phyloP scores from a whole-genome alignment of 2,888 invertebrate genomes.

The Scaptomyza reducta region DNA sequence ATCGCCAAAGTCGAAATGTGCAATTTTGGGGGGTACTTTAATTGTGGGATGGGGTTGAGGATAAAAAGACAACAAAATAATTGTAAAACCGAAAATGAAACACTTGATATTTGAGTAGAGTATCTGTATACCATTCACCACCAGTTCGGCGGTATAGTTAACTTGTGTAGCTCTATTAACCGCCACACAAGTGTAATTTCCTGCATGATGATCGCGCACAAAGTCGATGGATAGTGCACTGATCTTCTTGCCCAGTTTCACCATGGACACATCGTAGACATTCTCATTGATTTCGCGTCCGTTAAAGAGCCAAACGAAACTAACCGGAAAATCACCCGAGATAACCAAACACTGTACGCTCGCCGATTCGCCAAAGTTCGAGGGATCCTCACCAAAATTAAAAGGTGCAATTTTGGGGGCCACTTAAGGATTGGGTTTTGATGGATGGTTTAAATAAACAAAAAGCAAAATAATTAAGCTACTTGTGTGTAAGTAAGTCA shows the following conservation, averaged over 20 bases:
- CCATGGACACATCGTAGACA: slow-evolving; percentile 85
- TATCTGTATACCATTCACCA: slow-evolving; percentile 86
- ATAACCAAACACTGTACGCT: slow-evolving; percentile 87
- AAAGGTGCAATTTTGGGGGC: slow-evolving; percentile 90
- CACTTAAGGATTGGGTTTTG: slow-evolving; percentile 84
- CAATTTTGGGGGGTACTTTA: slow-evolving; percentile 90
- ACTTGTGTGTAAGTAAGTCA: slow-evolving; percentile 6
- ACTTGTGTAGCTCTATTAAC: slow-evolving; percentile 87
- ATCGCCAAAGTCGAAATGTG: slow-evolving; percentile 89
- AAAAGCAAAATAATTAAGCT: slow-evolving; percentile 24
- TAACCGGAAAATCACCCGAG: slow-evolving; percentile 88
- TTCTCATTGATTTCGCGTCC: slow-evolving; percentile 81
- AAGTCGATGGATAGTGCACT: slow-evolving; percentile 89
- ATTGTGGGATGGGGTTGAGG: neutral
- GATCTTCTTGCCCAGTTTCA: slow-evolving; percentile 86
- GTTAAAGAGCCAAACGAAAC: slow-evolving; percentile 89
- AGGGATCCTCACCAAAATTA: slow-evolving; percentile 88
- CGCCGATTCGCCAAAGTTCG: slow-evolving; percentile 87
- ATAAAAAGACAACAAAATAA: slow-evolving; percentile 3
- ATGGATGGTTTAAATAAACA: slow-evolving; percentile 15
- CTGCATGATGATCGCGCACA: slow-evolving; percentile 88
- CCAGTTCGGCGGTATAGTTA: slow-evolving; percentile 86
- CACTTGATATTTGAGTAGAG: neutral
- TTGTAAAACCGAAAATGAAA: slow-evolving; percentile 30
- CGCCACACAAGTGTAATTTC: slow-evolving; percentile 89